Conservation (phyloP, 2,888 invertebrate genomes). For the Thyatira batis region DNA sequence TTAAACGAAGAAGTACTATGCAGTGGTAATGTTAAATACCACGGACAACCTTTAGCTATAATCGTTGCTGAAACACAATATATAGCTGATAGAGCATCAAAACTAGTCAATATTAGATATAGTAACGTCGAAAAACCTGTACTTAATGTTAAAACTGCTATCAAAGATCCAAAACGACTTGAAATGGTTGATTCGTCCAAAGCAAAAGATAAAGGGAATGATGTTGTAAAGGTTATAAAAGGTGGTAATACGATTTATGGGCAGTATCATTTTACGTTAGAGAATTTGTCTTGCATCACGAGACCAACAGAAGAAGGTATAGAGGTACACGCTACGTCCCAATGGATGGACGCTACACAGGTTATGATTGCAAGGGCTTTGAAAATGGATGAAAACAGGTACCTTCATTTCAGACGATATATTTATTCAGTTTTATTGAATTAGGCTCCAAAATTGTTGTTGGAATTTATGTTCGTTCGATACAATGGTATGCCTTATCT, state of each 20-base stretch:
- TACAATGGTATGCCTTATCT: too few species aligned
- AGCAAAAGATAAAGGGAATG: constrained; percentile 35
- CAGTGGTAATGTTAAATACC: constrained; percentile 78
- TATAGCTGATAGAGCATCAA: constrained; percentile 77
- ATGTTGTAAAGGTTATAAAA: constrained; percentile 46
- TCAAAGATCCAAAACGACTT: constrained; percentile 34
- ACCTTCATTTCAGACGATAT: constrained; percentile 11
- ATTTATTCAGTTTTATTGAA: too few species aligned
- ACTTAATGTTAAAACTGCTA: constrained; percentile 42
- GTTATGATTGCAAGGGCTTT: constrained; percentile 74
- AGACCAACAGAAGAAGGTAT: constrained; percentile 85
- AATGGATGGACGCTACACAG: constrained; percentile 80
- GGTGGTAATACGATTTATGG: constrained; percentile 53
- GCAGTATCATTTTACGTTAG: constrained; percentile 87
- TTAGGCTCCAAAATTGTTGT: too few species aligned
- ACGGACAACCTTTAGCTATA: constrained; percentile 86
- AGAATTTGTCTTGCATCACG: too few species aligned
- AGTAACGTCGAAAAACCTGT: constrained; percentile 53
- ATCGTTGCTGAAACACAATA: constrained; percentile 81
- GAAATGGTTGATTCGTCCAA: constrained; percentile 22
- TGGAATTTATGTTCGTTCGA: too few species aligned
- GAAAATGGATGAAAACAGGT: constrained; percentile 80
- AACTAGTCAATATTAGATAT: constrained; percentile 79
- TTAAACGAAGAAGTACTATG: constrained; percentile 72
- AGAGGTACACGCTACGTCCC: constrained; percentile 81